Evolutionary conservation across 1,140 invertebrate genomes (phyloP).

Genomic region (Cydia amplana): DNA sequence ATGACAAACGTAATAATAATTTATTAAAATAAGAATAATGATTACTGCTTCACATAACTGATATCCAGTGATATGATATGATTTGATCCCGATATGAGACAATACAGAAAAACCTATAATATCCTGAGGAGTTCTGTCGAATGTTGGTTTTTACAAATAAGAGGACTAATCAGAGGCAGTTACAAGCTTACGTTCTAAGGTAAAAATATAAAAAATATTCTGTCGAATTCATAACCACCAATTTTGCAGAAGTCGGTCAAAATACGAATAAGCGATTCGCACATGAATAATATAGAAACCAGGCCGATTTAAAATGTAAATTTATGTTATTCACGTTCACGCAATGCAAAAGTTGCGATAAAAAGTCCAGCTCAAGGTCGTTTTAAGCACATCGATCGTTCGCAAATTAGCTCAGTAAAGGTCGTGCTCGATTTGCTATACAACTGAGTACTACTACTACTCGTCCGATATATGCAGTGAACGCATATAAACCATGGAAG

Average conservation of each 20-base stretch:
- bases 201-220: background rate
- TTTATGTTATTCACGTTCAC: slow-evolving; percentile 14
- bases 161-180: too few relatives aligned
- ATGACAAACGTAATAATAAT: too few relatives aligned
- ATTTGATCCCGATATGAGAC: too few relatives aligned
- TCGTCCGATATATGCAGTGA: background rate
- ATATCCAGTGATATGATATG: too few relatives aligned
- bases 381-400: slow-evolving; percentile 28
- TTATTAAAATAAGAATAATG: too few relatives aligned
- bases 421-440: background rate
- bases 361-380: slow-evolving; percentile 17
- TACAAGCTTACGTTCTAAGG: too few relatives aligned
- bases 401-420: slow-evolving; percentile 25
- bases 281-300: slow-evolving; percentile 3
- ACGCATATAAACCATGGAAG: too few relatives aligned
- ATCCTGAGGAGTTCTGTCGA: too few relatives aligned
- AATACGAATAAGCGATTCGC: background rate
- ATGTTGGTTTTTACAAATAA: too few relatives aligned
- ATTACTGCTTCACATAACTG: too few relatives aligned
- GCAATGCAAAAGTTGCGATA: slow-evolving; percentile 31
- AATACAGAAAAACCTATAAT: too few relatives aligned
- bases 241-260: background rate
- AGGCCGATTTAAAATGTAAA: background rate
- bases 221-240: background rate
- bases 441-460: background rate